phyloP scores from a whole-genome alignment of 2,888 invertebrate genomes.

The Trilocha varians region DNA sequence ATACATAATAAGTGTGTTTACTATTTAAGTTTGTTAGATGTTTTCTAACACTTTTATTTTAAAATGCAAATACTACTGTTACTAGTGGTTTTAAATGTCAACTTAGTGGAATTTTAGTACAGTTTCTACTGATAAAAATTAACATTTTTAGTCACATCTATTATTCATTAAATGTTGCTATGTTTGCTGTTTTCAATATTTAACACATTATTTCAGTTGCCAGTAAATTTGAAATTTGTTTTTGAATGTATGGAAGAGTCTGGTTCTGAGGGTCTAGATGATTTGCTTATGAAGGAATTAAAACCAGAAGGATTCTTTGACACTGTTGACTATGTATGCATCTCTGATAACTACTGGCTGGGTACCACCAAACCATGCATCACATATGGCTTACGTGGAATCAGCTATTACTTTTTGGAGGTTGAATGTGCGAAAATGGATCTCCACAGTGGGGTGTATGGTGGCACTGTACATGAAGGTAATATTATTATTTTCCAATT shows the following conservation, averaged over 20 bases:
- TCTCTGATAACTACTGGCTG: slow-evolving; percentile 99
- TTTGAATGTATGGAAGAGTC: slow-evolving; percentile 99
- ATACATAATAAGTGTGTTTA: too few relatives aligned
- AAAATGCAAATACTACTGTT: background rate
- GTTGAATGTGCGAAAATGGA: slow-evolving; percentile 92
- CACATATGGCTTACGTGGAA: slow-evolving; percentile 95
- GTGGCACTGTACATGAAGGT: slow-evolving; percentile 89
- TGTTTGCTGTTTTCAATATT: background rate
- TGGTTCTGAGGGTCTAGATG: slow-evolving; percentile 96
- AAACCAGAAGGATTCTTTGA: slow-evolving; percentile 82
- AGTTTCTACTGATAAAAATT: too few relatives aligned
- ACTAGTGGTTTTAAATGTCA: background rate
- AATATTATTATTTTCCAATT: slow-evolving; percentile 38
- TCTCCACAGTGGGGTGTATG: slow-evolving; percentile 96
- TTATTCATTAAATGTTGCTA: too few relatives aligned
- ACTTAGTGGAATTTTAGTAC: too few relatives aligned
- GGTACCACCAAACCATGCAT: slow-evolving; percentile 97
- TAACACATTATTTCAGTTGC: slow-evolving; percentile 56
- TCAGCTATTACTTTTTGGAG: slow-evolving; percentile 92
- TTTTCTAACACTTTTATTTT: too few relatives aligned
- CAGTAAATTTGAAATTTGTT: slow-evolving; percentile 88
- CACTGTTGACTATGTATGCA: slow-evolving; percentile 94
- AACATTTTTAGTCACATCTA: too few relatives aligned
- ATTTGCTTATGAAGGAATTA: slow-evolving; percentile 75
- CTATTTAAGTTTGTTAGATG: too few relatives aligned